Conservation (phyloP, 1,140 invertebrate species). For the Neodiprion lecontei region DNA sequence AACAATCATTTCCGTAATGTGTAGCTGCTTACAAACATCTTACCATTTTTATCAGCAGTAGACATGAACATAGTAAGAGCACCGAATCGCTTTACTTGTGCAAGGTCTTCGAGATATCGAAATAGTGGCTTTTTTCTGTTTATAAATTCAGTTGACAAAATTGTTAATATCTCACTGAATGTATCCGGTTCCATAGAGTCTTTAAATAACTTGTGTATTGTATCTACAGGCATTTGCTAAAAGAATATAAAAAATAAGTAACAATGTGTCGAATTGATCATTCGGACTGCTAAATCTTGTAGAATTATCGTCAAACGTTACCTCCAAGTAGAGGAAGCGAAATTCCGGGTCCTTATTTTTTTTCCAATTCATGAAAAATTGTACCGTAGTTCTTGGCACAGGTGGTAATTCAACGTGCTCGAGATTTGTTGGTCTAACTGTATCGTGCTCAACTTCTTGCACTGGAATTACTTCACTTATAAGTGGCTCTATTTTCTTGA, state of each 20-base stretch:
- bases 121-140: constrained; percentile 46
- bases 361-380: constrained; percentile 67
- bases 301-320: constrained; percentile 31
- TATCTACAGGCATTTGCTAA: constrained; percentile 63
- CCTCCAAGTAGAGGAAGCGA: constrained; percentile 57
- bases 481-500: constrained; percentile 13
- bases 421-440: constrained; percentile 26
- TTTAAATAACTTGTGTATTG: constrained; percentile 65
- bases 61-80: constrained; percentile 57
- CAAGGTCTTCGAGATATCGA: constrained; percentile 49
- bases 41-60: constrained; percentile 57
- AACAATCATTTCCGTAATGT: background rate
- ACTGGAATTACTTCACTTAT: constrained; percentile 9
- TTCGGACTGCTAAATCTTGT: background rate
- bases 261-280: constrained; percentile 10
- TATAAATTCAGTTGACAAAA: constrained; percentile 54
- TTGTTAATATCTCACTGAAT: constrained; percentile 63
- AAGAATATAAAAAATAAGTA: constrained; percentile 32
- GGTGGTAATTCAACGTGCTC: constrained; percentile 41
- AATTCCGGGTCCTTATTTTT: constrained; percentile 45
- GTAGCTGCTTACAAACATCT: constrained; percentile 6
- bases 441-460: constrained; percentile 30
- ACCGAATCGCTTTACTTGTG: constrained; percentile 58
- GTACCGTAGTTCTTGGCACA: constrained; percentile 64
- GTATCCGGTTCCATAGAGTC: constrained; percentile 67